These are phyloP conservation scores for Heliocidaris erythrogramma DNA, from an alignment of 35 echinoderm and acorn worm species.

Conservation along the genomic window DNA sequence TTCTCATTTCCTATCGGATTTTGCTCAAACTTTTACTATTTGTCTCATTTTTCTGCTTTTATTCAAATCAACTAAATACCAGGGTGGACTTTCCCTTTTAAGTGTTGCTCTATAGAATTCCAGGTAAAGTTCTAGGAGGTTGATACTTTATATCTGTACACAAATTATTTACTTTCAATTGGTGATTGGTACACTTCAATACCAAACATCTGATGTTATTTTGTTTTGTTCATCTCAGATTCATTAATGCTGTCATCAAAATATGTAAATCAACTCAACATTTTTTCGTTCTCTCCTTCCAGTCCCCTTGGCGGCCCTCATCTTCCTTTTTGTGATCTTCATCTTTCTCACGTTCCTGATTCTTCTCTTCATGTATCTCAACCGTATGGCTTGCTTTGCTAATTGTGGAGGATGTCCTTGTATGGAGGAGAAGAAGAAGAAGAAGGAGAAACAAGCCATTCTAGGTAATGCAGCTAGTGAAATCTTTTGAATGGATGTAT, in stretches of 20 bases:
- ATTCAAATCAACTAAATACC: too few relatives aligned
- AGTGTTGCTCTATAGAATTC: too few relatives aligned
- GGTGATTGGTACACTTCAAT: too few relatives aligned
- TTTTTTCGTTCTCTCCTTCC: not conserved
- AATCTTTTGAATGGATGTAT: not conserved
- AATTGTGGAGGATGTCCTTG: slow-evolving; percentile 75
- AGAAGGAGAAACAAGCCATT: slow-evolving; percentile 52
- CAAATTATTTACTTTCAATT: too few relatives aligned
- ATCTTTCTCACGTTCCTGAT: slow-evolving; percentile 54
- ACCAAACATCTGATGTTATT: too few relatives aligned
- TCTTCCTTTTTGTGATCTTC: slow-evolving; percentile 63
- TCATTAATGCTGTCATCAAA: too few relatives aligned
- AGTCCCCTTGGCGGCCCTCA: slow-evolving; percentile 65
- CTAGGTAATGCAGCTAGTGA: slow-evolving; percentile 41
- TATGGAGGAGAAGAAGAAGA: slow-evolving; percentile 71
- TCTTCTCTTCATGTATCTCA: slow-evolving; percentile 76
- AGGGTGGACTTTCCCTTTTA: too few relatives aligned
- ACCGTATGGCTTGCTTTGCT: slow-evolving; percentile 64
- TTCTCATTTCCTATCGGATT: too few relatives aligned
- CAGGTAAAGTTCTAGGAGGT: too few relatives aligned
- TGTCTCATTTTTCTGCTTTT: too few relatives aligned
- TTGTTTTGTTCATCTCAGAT: not conserved
- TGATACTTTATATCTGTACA: too few relatives aligned
- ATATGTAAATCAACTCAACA: not conserved
- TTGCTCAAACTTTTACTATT: too few relatives aligned